Conservation (phyloP, 2,888 invertebrate species). For the Ephialtes manifestator region DNA sequence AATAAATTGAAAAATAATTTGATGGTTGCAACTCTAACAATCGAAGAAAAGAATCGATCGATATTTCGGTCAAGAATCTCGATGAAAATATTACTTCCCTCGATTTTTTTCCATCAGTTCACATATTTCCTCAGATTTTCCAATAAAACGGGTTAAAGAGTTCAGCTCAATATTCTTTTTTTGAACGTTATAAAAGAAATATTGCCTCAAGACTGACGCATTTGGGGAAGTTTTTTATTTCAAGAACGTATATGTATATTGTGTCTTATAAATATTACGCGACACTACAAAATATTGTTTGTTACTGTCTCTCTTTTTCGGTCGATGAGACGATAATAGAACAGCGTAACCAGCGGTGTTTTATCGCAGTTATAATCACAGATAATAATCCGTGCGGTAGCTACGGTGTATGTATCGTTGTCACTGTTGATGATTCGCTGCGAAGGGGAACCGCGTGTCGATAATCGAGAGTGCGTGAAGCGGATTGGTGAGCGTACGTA, state of each 20-base stretch:
- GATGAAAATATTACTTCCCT: background rate
- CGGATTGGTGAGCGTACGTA: constrained; percentile 2
- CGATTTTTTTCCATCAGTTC: background rate
- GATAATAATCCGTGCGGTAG: constrained; percentile 65
- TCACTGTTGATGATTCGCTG: constrained; percentile 54
- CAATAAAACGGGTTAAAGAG: background rate
- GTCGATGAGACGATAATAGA: constrained; percentile 19
- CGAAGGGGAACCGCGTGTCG: constrained; percentile 55
- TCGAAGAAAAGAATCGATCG: background rate
- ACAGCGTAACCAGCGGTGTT: constrained; percentile 16
- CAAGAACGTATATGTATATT: background rate
- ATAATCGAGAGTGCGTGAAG: constrained; percentile 56
- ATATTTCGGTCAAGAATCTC: background rate
- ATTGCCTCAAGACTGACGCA: background rate
- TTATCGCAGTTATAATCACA: constrained; percentile 55
- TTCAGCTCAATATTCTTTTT: background rate
- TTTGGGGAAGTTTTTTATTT: background rate
- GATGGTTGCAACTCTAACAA: too few species aligned
- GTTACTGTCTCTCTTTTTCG: constrained; percentile 7
- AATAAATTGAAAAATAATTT: too few species aligned
- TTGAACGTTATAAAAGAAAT: background rate
- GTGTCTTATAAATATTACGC: background rate
- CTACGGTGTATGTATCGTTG: constrained; percentile 29
- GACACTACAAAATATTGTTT: constrained; percentile 1
- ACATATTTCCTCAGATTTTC: background rate